These are phyloP conservation scores for Sterrhoptilus dennistouni DNA, from an alignment of 2,113 vertebrate species.

Conservation along the genomic window DNA sequence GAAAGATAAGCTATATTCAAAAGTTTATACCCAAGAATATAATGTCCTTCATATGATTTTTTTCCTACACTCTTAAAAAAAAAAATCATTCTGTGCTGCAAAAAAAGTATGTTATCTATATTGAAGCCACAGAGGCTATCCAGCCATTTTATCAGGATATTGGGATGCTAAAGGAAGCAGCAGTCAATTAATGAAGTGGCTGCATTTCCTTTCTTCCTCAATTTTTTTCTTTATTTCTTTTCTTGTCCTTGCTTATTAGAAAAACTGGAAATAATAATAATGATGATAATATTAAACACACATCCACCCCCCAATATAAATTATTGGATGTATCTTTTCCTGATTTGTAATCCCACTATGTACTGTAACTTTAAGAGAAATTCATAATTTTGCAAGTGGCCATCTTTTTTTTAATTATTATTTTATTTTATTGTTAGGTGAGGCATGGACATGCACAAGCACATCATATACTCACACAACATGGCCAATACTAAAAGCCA, in stretches of 20 bases:
- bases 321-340: neutral
- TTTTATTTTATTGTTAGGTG: neutral
- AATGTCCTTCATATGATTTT: neutral
- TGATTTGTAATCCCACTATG: neutral
- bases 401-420: neutral
- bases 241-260: neutral
- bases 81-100: neutral
- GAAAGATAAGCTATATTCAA: neutral
- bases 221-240: neutral
- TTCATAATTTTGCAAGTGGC: neutral
- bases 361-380: neutral
- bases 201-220: neutral
- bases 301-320: neutral
- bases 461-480: neutral
- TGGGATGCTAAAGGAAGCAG: neutral
- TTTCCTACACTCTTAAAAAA: neutral
- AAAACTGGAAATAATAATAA: neutral
- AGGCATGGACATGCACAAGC: neutral
- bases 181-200: rapidly evolving
- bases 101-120: neutral
- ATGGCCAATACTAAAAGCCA: neutral
- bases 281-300: neutral
- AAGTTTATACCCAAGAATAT: neutral
- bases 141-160: neutral
- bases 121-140: neutral